Evolutionary conservation across 1,140 invertebrate species (phyloP).

Genomic region (Latrodectus geometricus): DNA sequence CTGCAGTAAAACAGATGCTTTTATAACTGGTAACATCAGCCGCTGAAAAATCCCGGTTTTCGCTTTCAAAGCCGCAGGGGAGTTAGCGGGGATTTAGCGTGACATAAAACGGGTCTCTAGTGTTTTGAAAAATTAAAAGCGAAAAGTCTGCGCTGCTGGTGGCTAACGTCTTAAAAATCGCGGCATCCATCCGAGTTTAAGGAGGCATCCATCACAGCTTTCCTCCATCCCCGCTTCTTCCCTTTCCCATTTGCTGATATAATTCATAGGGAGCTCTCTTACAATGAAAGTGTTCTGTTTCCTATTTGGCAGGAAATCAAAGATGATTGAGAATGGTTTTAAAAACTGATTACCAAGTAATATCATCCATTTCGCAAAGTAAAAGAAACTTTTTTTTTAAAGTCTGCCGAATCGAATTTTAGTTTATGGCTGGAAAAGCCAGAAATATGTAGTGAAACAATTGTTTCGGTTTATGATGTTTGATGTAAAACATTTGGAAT

Average conservation of each 20-base stretch:
- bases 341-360: background rate
- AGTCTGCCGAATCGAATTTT: too few species aligned
- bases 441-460: too few species aligned
- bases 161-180: background rate
- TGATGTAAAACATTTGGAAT: too few species aligned
- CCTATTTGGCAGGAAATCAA: background rate
- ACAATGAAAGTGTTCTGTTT: background rate
- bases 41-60: background rate
- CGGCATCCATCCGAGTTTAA: background rate
- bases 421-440: too few species aligned
- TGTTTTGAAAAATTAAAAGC: background rate
- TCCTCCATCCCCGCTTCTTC: background rate
- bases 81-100: background rate
- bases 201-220: background rate
- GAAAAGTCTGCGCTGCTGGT: background rate
- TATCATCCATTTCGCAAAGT: background rate
- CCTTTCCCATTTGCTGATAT: background rate
- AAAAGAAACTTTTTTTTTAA: too few species aligned
- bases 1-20: background rate
- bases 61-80: background rate
- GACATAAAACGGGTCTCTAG: background rate
- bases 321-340: background rate
- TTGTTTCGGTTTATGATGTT: too few species aligned
- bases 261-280: too few species aligned
- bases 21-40: constrained; percentile 10